Evolutionary conservation across 2,888 invertebrate species (phyloP).

Genomic region (Rhingia campestris): DNA sequence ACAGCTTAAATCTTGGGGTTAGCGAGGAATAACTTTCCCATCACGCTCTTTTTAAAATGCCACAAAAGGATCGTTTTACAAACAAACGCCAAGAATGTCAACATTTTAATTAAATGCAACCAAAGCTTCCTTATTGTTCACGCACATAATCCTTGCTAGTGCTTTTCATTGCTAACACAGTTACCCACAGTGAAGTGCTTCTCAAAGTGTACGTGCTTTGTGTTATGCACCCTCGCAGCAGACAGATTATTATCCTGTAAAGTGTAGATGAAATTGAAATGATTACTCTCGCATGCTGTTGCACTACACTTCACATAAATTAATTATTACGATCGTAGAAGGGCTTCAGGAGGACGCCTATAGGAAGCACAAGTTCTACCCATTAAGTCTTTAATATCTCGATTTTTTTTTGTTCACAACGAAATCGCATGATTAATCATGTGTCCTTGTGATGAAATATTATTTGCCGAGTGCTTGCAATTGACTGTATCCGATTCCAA

Average conservation of each 20-base stretch:
- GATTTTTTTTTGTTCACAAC: not conserved
- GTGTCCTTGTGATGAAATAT: slow-evolving; percentile 7
- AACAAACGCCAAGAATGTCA: not conserved
- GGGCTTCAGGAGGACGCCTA: slow-evolving; percentile 4
- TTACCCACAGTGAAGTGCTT: not conserved
- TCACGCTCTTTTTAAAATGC: not conserved
- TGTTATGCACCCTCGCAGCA: not conserved
- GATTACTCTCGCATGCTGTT: slow-evolving; percentile 35
- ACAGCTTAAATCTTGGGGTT: too few species aligned
- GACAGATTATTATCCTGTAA: slow-evolving; percentile 6
- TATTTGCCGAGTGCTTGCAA: slow-evolving; percentile 20
- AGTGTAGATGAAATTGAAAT: slow-evolving; percentile 32
- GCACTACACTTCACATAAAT: slow-evolving; percentile 38
- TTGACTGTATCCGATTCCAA: slow-evolving; percentile 67
- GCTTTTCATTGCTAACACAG: not conserved
- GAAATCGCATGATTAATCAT: not conserved
- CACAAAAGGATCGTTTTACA: not conserved
- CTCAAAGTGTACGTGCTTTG: not conserved
- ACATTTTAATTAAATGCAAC: not conserved
- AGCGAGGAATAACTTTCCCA: not conserved
- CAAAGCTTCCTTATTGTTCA: not conserved
- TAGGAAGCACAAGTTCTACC: not conserved
- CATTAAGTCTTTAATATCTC: slow-evolving; percentile 5
- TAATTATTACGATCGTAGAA: slow-evolving; percentile 39
- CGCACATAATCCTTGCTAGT: slow-evolving; percentile 3